Base-by-base conservation (phyloP, 2,888 invertebrate genomes). In the Pristionchus exspectatus region DNA sequence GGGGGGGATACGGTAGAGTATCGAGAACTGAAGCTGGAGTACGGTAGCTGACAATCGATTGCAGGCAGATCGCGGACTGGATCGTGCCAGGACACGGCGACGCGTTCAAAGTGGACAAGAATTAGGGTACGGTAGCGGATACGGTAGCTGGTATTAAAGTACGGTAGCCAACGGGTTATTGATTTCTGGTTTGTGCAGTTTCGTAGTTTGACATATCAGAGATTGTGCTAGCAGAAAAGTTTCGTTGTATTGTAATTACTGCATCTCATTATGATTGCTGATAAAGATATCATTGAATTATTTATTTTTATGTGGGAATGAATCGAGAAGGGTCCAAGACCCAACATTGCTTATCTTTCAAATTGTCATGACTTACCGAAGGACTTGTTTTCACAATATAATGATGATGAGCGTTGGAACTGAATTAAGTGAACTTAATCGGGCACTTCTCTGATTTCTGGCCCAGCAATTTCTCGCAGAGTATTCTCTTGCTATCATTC, bases 51-150 rank as follows among this genome's bases (percentile, higher is more conserved):
- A 77, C 77, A n/a, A n/a, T 81, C 38, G 50, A 50, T 38, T 81
- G 33, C 81, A 88, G 88, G n/a, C 24, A 54, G 38, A 27, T 27
- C 10, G 84, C 84, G 5, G 85, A 85, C 27, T 89, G 85, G 69
- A 89, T 89, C 30, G 85, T 89, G 18, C 89, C 89, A 10, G 89
- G 89, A 7, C 89, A 89, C 33, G 89, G 89, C 14, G 89, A 85
- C 33, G 27, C 84, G 1, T 89, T 89, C 56, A 30, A 33, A 33
- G 81, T 81, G 10, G 33, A 81, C 2, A 81, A 50, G 44, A 44
- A 9, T 16, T 44, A 38, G 38, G 74, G 38, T 74, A 38, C 74
- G 24, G 81, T 81, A 81, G 81, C 2, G 50, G 50, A 18, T 38
- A 74, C 44, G 77, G 24, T 77, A 81, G 50, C 14, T 5, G 21